Base-by-base conservation (phyloP, 2,797 vertebrate genomes). In the Phoeniculus purpureus region DNA sequence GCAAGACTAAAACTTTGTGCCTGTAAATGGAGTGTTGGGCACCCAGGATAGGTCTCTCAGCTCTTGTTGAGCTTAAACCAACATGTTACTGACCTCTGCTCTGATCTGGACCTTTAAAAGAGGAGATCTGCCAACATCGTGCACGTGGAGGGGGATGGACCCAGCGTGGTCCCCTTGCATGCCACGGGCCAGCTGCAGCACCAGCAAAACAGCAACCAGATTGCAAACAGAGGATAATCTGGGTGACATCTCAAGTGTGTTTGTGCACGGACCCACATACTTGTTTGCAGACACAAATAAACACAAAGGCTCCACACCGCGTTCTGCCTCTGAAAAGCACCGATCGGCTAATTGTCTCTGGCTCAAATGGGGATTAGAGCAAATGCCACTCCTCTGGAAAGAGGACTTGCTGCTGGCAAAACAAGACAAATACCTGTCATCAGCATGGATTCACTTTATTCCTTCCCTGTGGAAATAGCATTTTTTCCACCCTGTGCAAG, bases 341-440 rank as follows among this genome's bases (percentile, higher is more conserved):
- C 52, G 81, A 80, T 91, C 2, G 21, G 59, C 86, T 95, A 92
- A 92, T 93, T 95, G 91, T 91, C 77, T 81, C 61, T n/a, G 88
- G 92, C 93, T 96, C 90, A 90, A 85, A 86, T 1, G 31, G 85
- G 91, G 95, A 94, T 95, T 95, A 96, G 85, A 68, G 90, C 78
- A 91, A 91, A 95, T 91, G 90, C 85, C 27, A 0, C 68, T 86
- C 72, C 78, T 88, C 82, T 94, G 91, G 85, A 90, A 93, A 78
- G 93, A 77, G 73, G 59, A 81, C 78, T 90, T 75, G 83, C 65
- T 94, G 92, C 61, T 96, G 94, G 95, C 95, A 95, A 95, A 96
- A 92, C 93, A 91, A 93, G 81, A 89, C 83, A 88, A 96, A 95
- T 94, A 94, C 93, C 93, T 95, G 93, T 93, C 94, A 95, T 85